A percentile compares a stretch with the other conserved stretches of the same genome.
phyloP scores from a whole-genome alignment of 2,888 invertebrate species.

The Crematogaster levior region DNA sequence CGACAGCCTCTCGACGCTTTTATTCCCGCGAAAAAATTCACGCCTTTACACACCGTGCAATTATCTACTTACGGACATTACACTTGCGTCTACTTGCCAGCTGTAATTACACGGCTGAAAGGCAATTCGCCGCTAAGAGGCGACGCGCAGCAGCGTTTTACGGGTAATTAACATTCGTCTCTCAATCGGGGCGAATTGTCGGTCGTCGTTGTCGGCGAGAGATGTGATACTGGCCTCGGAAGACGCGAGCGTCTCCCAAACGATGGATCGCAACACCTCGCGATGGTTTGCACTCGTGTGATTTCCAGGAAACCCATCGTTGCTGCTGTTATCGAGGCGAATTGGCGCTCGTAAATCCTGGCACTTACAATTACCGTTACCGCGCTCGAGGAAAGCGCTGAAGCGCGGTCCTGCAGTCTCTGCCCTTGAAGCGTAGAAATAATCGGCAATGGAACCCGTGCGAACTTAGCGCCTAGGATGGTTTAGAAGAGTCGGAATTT shows the following conservation, averaged over 20 bases:
- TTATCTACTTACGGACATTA: slow-evolving; percentile 50
- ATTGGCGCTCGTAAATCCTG: slow-evolving; percentile 77
- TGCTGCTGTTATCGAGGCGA: slow-evolving; percentile 63
- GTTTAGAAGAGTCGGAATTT: slow-evolving; percentile 51
- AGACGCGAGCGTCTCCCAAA: not conserved
- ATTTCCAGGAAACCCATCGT: slow-evolving; percentile 69
- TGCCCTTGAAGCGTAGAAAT: slow-evolving; percentile 70
- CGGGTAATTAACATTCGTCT: slow-evolving; percentile 69
- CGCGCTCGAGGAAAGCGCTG: slow-evolving; percentile 62
- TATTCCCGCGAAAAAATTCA: slow-evolving; percentile 52
- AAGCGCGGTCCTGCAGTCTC: slow-evolving; percentile 57
- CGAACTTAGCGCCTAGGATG: slow-evolving; percentile 67
- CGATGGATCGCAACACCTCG: slow-evolving; percentile 16
- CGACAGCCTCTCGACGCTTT: slow-evolving; percentile 46
- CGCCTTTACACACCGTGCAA: slow-evolving; percentile 45
- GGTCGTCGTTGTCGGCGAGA: slow-evolving; percentile 21
- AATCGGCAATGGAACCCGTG: slow-evolving; percentile 66
- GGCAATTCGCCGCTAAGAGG: slow-evolving; percentile 40
- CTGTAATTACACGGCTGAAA: slow-evolving; percentile 64
- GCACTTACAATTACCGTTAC: slow-evolving; percentile 79
- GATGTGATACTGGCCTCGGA: not conserved
- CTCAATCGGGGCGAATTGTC: slow-evolving; percentile 60
- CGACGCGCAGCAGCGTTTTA: slow-evolving; percentile 59
- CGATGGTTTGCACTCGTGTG: slow-evolving; percentile 62
- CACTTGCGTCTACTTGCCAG: slow-evolving; percentile 63